Base-by-base conservation (phyloP, 2,797 vertebrate species). In the Takifugu ocellatus region DNA sequence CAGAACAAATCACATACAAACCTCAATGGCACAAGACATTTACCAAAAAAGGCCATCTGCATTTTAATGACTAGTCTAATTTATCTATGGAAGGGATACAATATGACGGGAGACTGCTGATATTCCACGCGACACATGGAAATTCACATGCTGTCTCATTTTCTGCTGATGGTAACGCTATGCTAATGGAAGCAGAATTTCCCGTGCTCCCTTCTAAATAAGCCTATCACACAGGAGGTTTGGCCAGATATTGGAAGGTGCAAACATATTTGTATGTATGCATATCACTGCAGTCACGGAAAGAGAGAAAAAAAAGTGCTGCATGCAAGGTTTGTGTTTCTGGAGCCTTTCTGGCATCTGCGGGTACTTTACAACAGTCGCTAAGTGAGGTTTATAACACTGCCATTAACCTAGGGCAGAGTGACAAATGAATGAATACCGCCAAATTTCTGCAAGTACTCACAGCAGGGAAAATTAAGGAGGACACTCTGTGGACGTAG, bases 111-210 rank as follows among this genome's bases (percentile, higher is more conserved):
- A 58, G 70, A 70, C 56, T 65, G 64, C 63, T 73, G 71, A 78
- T 77, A 75, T 67, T 82, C 59, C 71, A 54, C 46, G 16, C 68
- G 71, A 79, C 63, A 68, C 63, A 56, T 3, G 67, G 63, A 70
- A 64, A 77, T 78, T 68, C 56, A 54, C 70, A 75, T 56, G 56
- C 68, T 54, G 63, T 59, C 69, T 78, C 57, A 53, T 68, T 85
- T 48, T 85, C 74, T 85, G 87, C 87, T 89, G 83, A 87, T 77
- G 72, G 68, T 52, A 59, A 77, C 65, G 56, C 70, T 87, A 87
- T 85, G 85, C 77, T 86, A 89, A 88, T 84, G 57, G 55, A 50
- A 60, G 66, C 66, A 48, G 68, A 74, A 71, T 75, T 79, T 79
- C 79, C 79, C 54, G 50, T 70, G 70, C 70, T 68, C 70, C 62